Conservation (phyloP, 2,113 vertebrate genomes). For the Gymnarchus niloticus region DNA sequence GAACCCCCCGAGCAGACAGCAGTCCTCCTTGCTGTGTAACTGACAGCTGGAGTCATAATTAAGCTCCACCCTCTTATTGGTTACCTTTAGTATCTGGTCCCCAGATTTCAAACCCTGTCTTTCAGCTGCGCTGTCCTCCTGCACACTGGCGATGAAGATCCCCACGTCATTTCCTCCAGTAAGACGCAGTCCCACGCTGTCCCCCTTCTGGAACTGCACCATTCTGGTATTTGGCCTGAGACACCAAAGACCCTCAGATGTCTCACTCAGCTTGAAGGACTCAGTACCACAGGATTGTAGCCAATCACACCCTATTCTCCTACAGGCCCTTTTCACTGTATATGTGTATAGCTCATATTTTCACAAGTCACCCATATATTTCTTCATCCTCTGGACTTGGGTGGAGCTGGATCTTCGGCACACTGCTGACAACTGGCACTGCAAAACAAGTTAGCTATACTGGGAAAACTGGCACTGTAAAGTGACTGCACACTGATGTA, state of each 20-base stretch:
- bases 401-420: conserved; percentile 66
- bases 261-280: neutral
- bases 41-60: neutral
- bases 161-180: conserved; percentile 95
- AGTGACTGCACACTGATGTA: neutral
- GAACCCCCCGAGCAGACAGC: neutral
- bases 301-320: neutral
- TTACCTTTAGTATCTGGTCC: conserved; percentile 94
- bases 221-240: conserved; percentile 81
- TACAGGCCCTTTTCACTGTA: neutral
- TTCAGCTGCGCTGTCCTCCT: conserved; percentile 89
- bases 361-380: conserved; percentile 74
- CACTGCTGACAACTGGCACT: conserved; percentile 24
- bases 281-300: neutral
- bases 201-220: conserved; percentile 89
- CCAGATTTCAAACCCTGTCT: conserved; percentile 81
- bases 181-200: conserved; percentile 86
- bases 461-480: conserved; percentile 18
- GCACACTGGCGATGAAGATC: conserved; percentile 92
- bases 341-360: neutral
- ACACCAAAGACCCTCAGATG: neutral
- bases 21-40: neutral
- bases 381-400: conserved; percentile 84
- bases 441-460: too few species aligned
- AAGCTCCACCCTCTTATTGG: neutral